These are phyloP conservation scores for Dipodomys ordii DNA, from an alignment of 2,113 vertebrate species.

Conservation along the genomic window DNA sequence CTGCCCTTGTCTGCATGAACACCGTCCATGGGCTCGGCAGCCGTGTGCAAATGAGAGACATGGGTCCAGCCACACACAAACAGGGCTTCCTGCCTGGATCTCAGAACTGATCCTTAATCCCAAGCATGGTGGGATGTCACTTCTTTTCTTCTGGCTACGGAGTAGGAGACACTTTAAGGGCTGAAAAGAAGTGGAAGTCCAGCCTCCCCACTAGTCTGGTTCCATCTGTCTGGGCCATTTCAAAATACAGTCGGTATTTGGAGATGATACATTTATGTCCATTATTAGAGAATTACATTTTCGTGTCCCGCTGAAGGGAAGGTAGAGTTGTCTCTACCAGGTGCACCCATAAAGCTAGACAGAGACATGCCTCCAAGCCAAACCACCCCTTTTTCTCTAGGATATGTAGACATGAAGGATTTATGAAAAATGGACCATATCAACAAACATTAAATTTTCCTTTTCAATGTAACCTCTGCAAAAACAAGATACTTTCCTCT, in stretches of 20 bases:
- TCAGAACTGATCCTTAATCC: neutral
- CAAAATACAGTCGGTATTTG: slow-evolving; percentile 50
- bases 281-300: slow-evolving; percentile 62
- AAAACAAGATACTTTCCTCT: neutral
- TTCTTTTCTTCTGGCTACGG: neutral
- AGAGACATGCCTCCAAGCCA: slow-evolving; percentile 60
- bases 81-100: neutral
- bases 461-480: slow-evolving; percentile 38
- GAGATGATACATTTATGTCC: slow-evolving; percentile 56
- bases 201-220: neutral
- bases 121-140: neutral
- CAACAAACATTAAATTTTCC: slow-evolving; percentile 60
- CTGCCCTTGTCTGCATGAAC: neutral
- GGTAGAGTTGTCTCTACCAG: slow-evolving; percentile 59
- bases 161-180: slow-evolving; percentile 31
- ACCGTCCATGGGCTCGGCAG: neutral
- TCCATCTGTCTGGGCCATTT: slow-evolving; percentile 31
- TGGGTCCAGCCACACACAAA: neutral
- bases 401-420: slow-evolving; percentile 19
- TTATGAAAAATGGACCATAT: slow-evolving; percentile 67
- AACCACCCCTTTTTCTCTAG: slow-evolving; percentile 58
- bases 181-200: slow-evolving; percentile 37
- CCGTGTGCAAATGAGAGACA: neutral
- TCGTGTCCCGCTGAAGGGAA: slow-evolving; percentile 67
- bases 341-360: slow-evolving; percentile 19